These are phyloP conservation scores for Oxygymnocypris stewartii DNA, from an alignment of 2,113 vertebrate species.

Conservation along the genomic window DNA sequence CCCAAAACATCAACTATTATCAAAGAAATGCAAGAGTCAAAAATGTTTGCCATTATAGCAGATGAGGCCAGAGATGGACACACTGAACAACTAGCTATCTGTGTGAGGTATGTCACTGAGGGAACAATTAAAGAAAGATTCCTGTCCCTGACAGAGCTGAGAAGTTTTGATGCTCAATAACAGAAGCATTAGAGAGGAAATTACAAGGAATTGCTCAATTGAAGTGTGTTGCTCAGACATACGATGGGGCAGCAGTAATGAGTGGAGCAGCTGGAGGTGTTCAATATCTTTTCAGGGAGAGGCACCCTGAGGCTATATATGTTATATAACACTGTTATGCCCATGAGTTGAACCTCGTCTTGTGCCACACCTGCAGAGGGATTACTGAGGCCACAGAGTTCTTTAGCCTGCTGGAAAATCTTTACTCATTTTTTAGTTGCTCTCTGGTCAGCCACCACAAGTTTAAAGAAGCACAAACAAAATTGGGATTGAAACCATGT, in stretches of 20 bases:
- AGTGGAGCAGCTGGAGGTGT: slow-evolving; percentile 18
- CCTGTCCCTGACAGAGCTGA: no score
- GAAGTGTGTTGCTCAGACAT: slow-evolving; percentile 41
- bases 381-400: slow-evolving; percentile 36
- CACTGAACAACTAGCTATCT: no score
- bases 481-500: no score
- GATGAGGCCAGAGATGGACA: no score
- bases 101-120: no score
- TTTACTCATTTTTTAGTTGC: slow-evolving; percentile 24
- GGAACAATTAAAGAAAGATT: no score
- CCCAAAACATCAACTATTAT: no score
- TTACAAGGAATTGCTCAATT: no score
- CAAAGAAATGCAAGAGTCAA: no score
- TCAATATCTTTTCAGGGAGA: slow-evolving; percentile 35
- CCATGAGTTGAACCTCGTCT: slow-evolving; percentile 41
- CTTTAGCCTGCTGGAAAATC: slow-evolving; percentile 31
- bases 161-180: no score
- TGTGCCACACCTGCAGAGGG: slow-evolving; percentile 44
- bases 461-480: neutral
- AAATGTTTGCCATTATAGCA: no score
- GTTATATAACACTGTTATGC: slow-evolving; percentile 48
- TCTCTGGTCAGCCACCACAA: slow-evolving; percentile 11
- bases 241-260: slow-evolving; percentile 31
- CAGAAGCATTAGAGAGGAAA: no score
- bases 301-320: slow-evolving; percentile 47